Percentiles rank a stretch among this genome's conserved stretches.
Evolutionary conservation across 2,888 invertebrate genomes (phyloP).

Genomic region (Villa cingulata): DNA sequence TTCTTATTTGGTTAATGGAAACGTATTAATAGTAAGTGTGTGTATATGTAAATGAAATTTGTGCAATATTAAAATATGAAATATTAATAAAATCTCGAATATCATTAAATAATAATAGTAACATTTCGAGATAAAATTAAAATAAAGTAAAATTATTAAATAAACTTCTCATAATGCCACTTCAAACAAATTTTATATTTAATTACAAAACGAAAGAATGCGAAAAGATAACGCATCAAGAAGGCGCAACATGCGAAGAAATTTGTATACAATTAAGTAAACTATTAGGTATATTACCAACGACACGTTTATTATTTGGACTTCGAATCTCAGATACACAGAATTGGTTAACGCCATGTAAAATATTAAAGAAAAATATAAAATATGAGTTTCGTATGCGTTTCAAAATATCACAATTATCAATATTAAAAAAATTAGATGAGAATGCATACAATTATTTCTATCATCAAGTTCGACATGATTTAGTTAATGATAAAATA

Average conservation of each 20-base stretch:
- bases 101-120: no score
- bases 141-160: not conserved
- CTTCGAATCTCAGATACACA: constrained; percentile 49
- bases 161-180: constrained; percentile 5
- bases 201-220: constrained; percentile 23
- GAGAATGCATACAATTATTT: constrained; percentile 68
- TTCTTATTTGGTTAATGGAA: no score
- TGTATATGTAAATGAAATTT: no score
- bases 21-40: no score
- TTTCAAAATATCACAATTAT: constrained; percentile 48
- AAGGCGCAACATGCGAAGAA: constrained; percentile 46
- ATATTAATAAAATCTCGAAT: not conserved
- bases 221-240: constrained; percentile 20
- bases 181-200: constrained; percentile 21
- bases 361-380: constrained; percentile 38
- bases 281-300: constrained; percentile 56
- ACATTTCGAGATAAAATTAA: no score
- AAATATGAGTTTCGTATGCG: constrained; percentile 66
- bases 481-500: constrained; percentile 67
- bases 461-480: constrained; percentile 70
- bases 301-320: constrained; percentile 65
- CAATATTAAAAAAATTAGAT: constrained; percentile 41
- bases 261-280: constrained; percentile 58
- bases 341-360: constrained; percentile 56
- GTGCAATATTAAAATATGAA: no score